phyloP scores from a whole-genome alignment of 2,797 vertebrate species.

The Enteromius afrohamiltoni region DNA sequence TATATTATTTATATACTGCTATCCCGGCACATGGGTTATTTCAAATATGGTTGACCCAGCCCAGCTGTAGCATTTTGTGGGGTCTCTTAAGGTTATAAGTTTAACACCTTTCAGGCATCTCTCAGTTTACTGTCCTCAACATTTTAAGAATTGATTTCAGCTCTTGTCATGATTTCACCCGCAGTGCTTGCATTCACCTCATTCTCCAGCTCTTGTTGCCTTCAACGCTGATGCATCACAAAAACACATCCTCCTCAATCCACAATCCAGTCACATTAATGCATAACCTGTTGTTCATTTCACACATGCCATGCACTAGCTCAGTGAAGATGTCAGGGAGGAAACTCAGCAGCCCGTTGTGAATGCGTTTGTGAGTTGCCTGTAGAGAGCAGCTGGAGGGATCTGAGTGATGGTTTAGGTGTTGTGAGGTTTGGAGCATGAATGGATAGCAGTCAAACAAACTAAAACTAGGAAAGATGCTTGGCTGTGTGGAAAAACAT shows the following conservation, averaged over 20 bases:
- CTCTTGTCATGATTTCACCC: conserved; percentile 9
- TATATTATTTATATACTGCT: not conserved
- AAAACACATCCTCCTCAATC: not conserved
- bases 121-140: not conserved
- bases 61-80: conserved; percentile 11
- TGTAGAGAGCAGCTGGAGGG: not conserved
- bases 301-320: conserved; percentile 19
- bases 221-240: not conserved
- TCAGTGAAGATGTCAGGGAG: conserved; percentile 17
- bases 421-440: conserved; percentile 14
- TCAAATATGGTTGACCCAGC: not conserved
- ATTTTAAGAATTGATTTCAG: not conserved
- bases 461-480: conserved; percentile 10
- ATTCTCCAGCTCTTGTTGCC: not conserved
- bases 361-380: not conserved
- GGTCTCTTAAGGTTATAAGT: not conserved
- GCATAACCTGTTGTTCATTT: conserved; percentile 14
- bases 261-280: not conserved
- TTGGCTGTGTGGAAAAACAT: not conserved
- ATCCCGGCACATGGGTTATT: not conserved
- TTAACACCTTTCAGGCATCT: conserved; percentile 12
- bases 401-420: not conserved
- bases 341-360: not conserved
- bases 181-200: conserved; percentile 3
- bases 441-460: conserved; percentile 24